Conservation (phyloP, 2,888 invertebrate species). For the Vanessa cardui region DNA sequence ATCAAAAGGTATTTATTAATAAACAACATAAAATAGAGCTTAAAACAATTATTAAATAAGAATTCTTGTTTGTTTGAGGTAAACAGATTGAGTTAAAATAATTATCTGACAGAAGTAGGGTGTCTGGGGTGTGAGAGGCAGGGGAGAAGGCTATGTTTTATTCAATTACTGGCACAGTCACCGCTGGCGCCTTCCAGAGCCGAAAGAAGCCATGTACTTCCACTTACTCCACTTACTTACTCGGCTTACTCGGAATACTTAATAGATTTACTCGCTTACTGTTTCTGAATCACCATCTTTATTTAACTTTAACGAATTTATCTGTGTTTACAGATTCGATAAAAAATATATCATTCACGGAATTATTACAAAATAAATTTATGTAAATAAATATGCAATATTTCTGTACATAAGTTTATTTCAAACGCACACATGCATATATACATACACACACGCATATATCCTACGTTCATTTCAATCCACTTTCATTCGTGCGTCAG, state of each 20-base stretch:
- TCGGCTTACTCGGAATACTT: conserved; percentile 15
- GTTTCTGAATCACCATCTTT: not conserved
- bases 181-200: conserved; percentile 25
- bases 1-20: too few species aligned
- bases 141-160: conserved; percentile 24
- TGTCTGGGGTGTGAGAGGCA: not conserved
- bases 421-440: too few species aligned
- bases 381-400: too few species aligned
- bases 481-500: too few species aligned
- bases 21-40: not conserved
- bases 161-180: conserved; percentile 28
- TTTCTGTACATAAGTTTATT: too few species aligned
- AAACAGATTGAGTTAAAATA: conserved; percentile 5
- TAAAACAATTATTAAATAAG: not conserved
- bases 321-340: too few species aligned
- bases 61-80: not conserved
- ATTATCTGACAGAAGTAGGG: conserved; percentile 1
- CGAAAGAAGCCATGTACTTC: conserved; percentile 30
- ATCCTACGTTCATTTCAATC: too few species aligned
- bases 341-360: too few species aligned
- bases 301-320: too few species aligned
- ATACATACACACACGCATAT: too few species aligned
- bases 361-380: too few species aligned
- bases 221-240: conserved; percentile 15
- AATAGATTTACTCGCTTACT: conserved; percentile 6